Evolutionary conservation across 1,140 invertebrate genomes (phyloP), one percentile per base, ranked within the genome.

Genomic region (Cydia splendana): DNA sequence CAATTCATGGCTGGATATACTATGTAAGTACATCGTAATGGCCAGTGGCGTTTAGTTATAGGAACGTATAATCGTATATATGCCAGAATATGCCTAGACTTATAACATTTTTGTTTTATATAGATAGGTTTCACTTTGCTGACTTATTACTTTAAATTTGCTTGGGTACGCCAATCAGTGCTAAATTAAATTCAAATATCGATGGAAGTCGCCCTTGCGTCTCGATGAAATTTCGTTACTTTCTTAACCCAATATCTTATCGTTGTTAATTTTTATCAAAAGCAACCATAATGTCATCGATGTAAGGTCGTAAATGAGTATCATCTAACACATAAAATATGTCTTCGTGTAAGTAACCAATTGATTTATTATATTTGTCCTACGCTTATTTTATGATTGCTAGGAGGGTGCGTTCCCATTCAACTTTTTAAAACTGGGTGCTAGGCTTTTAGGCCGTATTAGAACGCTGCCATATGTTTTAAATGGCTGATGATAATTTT

Each of bases 131-230:
- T 57, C 6, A 7, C n/a, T 57, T 3, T 57, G n/a, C 4, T 18
- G 53, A 57, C 53, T 18, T 18, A 57, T 57, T 57, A 57, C 53
- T n/a, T 18, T n/a, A 53, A 53, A 20, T 62, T 20, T n/a, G 57
- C 18, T 71, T 71, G n/a, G 10, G 34, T 6, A 71, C 77, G 83
- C 86, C 87, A 87, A 88, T 85, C 82, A 85, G 85, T 76, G 88
- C 87, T 88, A 91, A 93, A 93, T 93, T 91, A 91, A 91, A 91
- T 90, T 93, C 89, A 93, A 93, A 91, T 92, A 92, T 93, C 90
- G 89, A 90, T 89, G 88, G 91, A 93, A 93, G 88, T 90, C 83
- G 82, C 89, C 88, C 90, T 84, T 88, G 88, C 85, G 84, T 87
- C 84, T 89, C 82, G 67, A 76, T 75, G 84, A 91, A 62, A 62